These are phyloP conservation scores for Anser cygnoides DNA, from an alignment of 2,113 vertebrate species.

Conservation along the genomic window DNA sequence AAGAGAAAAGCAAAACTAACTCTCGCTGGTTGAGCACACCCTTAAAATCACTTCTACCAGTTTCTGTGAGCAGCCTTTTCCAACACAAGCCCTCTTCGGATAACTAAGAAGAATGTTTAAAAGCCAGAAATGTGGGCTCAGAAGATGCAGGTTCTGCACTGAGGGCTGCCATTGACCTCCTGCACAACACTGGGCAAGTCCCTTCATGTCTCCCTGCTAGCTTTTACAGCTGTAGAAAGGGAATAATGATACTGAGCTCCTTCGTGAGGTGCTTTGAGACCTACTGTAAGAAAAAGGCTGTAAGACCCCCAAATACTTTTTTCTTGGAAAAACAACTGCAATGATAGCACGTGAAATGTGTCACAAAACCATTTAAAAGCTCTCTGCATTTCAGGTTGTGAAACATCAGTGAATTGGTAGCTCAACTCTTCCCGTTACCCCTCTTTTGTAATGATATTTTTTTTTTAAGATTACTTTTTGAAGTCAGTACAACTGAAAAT, in stretches of 20 bases:
- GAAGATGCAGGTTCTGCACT: fast-evolving
- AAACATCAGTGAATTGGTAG: background rate
- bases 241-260: background rate
- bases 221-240: background rate
- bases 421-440: background rate
- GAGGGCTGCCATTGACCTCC: background rate
- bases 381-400: background rate
- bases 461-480: background rate
- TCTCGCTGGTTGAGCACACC: background rate
- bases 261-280: background rate
- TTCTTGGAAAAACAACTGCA: background rate
- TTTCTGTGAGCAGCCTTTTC: background rate
- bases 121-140: background rate
- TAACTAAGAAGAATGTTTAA: background rate
- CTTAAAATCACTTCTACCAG: background rate
- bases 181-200: background rate
- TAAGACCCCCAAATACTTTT: background rate
- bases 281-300: background rate
- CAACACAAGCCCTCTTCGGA: fast-evolving
- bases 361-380: background rate
- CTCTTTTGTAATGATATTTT: background rate
- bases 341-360: background rate
- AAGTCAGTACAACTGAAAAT: background rate
- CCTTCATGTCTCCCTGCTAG: background rate
- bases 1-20: background rate